phyloP scores from a whole-genome alignment of 1,140 invertebrate species.

The Hylyphantes graminicola region DNA sequence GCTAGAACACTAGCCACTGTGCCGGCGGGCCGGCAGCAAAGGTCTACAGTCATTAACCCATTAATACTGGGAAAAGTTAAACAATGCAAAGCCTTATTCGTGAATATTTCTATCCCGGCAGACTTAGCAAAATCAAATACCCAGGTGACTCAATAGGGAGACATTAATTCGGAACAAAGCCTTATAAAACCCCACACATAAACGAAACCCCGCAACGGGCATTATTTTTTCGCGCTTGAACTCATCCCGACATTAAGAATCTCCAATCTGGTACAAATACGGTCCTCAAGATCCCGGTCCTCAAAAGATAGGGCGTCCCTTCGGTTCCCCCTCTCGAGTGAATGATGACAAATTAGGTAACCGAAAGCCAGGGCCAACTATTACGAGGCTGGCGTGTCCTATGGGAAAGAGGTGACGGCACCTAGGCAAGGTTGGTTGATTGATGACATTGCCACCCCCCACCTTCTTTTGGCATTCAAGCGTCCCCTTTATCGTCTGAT shows the following conservation, averaged over 20 bases:
- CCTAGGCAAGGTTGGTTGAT: slow-evolving; percentile 42
- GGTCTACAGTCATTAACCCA: too few species aligned
- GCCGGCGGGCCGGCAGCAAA: too few species aligned
- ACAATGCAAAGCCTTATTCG: too few species aligned
- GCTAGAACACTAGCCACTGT: too few species aligned
- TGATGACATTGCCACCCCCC: slow-evolving; percentile 39
- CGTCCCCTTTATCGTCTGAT: neutral
- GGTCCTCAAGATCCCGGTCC: neutral
- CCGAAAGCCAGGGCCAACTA: slow-evolving; percentile 45
- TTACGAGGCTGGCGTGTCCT: slow-evolving; percentile 45
- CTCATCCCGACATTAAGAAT: neutral
- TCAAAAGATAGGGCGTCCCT: neutral
- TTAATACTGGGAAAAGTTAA: too few species aligned
- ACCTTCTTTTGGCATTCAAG: slow-evolving; percentile 10
- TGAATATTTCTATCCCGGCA: too few species aligned
- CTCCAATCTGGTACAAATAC: neutral
- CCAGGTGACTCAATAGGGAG: too few species aligned
- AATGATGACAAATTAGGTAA: slow-evolving; percentile 59
- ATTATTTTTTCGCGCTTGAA: too few species aligned
- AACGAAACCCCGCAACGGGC: too few species aligned
- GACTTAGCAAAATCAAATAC: too few species aligned
- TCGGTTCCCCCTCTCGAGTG: slow-evolving; percentile 31
- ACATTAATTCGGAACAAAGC: too few species aligned
- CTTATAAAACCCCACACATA: too few species aligned
- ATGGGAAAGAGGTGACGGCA: slow-evolving; percentile 48